Conservation (phyloP, 2,888 invertebrate genomes). For the Micoletzkya japonica region DNA sequence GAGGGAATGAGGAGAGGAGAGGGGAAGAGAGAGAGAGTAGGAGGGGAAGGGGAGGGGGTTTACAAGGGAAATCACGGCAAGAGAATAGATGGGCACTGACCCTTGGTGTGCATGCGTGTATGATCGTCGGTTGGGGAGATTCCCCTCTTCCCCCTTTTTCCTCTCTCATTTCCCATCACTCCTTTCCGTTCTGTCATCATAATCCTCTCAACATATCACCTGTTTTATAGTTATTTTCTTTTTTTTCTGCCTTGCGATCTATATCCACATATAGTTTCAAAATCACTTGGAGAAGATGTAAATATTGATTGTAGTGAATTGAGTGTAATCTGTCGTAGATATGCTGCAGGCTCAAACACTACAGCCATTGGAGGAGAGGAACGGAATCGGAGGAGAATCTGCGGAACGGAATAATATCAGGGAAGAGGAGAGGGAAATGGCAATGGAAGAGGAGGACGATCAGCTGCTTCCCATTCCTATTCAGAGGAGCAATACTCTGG, state of each 20-base stretch:
- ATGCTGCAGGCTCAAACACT: too few species aligned
- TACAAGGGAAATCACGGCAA: too few species aligned
- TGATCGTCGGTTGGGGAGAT: too few species aligned
- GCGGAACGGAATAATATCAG: background rate
- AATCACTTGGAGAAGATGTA: background rate
- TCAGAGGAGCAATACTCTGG: slow-evolving; percentile 16
- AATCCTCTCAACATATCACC: too few species aligned
- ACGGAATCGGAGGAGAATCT: slow-evolving; percentile 4
- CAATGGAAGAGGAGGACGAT: background rate
- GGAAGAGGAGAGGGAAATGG: slow-evolving; percentile 1
- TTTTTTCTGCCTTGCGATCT: background rate
- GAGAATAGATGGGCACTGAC: too few species aligned
- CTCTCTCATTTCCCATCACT: too few species aligned
- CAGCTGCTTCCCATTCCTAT: background rate
- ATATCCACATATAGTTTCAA: background rate
- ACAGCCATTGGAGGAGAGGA: background rate
- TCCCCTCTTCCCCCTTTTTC: too few species aligned
- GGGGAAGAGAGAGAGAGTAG: background rate
- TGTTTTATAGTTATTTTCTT: background rate
- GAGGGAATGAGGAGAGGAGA: slow-evolving; percentile 1
- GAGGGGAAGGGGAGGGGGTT: background rate
- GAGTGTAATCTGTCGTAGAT: too few species aligned
- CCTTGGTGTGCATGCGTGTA: too few species aligned
- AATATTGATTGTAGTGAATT: background rate
- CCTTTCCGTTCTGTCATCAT: too few species aligned